Conservation (phyloP, 2,113 vertebrate species). For the Drymodes brunneopygia region DNA sequence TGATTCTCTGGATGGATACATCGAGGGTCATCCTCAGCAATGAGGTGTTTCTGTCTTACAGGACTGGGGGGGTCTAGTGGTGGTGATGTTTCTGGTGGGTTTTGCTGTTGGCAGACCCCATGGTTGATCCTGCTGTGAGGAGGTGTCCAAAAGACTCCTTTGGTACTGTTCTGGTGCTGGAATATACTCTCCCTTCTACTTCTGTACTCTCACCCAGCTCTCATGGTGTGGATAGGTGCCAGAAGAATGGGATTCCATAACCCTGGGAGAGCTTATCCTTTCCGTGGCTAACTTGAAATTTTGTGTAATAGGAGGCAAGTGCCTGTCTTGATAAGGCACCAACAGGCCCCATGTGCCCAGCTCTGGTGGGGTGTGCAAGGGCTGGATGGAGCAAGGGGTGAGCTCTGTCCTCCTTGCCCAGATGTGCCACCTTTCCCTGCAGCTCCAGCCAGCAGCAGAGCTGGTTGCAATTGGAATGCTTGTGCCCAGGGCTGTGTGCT, state of each 20-base stretch:
- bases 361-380: background rate
- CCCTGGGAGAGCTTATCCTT: background rate
- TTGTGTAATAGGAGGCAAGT: background rate
- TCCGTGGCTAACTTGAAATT: background rate
- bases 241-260: background rate
- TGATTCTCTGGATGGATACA: background rate
- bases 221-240: rapidly evolving
- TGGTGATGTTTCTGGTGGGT: background rate
- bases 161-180: background rate
- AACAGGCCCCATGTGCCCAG: rapidly evolving
- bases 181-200: background rate
- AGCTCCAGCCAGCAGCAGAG: background rate
- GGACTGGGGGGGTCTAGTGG: background rate
- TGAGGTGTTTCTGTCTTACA: background rate
- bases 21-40: background rate
- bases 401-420: background rate
- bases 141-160: background rate
- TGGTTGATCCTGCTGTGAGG: background rate
- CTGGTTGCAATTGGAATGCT: rapidly evolving
- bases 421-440: background rate
- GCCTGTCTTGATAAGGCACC: background rate
- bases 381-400: background rate
- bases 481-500: rapidly evolving
- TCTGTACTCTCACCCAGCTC: background rate
- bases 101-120: background rate